Evolutionary conservation across 2,797 vertebrate genomes (phyloP).

Genomic region (Pogoniulus pusillus): DNA sequence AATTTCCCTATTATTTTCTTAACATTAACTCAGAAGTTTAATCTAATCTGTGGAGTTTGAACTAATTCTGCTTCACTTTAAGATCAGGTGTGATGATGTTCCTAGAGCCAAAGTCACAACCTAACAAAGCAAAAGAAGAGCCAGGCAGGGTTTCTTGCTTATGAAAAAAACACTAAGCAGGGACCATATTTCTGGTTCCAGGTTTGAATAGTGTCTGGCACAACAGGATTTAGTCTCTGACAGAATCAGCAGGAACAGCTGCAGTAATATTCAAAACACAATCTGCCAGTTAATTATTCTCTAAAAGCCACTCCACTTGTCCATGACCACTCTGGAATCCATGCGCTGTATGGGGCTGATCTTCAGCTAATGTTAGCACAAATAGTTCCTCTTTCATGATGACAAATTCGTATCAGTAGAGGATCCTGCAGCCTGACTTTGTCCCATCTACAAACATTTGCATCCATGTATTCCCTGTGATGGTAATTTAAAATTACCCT

Average conservation of each 20-base stretch:
- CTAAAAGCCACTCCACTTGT: constrained; percentile 7
- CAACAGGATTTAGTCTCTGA: not conserved
- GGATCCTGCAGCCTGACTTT: not conserved
- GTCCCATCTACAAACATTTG: not conserved
- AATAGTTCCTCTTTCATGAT: not conserved
- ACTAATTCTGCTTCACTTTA: not conserved
- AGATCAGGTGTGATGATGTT: not conserved
- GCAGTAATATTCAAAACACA: constrained; percentile 39
- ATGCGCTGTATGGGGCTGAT: not conserved
- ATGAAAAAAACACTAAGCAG: not conserved
- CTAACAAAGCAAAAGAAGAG: not conserved
- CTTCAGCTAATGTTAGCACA: not conserved
- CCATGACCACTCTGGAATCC: not conserved
- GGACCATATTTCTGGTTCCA: not conserved
- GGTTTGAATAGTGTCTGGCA: not conserved
- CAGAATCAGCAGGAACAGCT: not conserved
- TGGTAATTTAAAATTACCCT: not conserved
- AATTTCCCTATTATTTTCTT: not conserved
- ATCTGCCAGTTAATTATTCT: constrained; percentile 23
- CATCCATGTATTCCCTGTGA: not conserved
- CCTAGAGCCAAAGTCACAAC: not conserved
- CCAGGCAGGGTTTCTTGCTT: not conserved
- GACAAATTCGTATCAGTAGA: not conserved
- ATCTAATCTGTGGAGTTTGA: not conserved
- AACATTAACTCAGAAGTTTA: not conserved